Conservation (phyloP, 2,888 invertebrate species). For the Drosophila borealis region DNA sequence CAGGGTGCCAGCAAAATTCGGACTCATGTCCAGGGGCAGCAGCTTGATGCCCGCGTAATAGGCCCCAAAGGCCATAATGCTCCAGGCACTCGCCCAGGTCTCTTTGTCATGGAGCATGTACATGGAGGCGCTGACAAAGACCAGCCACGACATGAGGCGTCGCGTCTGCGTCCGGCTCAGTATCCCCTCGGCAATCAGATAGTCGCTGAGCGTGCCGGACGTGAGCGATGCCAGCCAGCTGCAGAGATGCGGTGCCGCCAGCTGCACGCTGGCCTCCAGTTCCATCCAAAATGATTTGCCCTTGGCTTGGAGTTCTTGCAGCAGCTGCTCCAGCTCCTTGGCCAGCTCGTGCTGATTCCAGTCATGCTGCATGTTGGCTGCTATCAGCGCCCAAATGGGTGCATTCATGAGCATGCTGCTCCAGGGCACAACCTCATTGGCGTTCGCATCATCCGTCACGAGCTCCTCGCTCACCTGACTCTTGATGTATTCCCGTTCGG, state of each 20-base stretch:
- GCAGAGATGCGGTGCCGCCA: constrained; percentile 86
- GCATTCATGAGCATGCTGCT: constrained; percentile 88
- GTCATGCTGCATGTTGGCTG: constrained; percentile 88
- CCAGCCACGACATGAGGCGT: constrained; percentile 87
- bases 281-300: constrained; percentile 46
- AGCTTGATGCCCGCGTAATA: constrained; percentile 89
- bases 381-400: constrained; percentile 90
- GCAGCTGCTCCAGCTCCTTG: constrained; percentile 43
- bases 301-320: constrained; percentile 31
- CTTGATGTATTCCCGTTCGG: constrained; percentile 58
- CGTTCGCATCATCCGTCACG: neutral
- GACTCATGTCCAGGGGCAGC: constrained; percentile 88
- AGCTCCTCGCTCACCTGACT: constrained; percentile 83
- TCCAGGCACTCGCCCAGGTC: constrained; percentile 34
- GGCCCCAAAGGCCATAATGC: constrained; percentile 87
- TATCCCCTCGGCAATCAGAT: constrained; percentile 85
- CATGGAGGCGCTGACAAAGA: constrained; percentile 86
- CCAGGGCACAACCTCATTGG: constrained; percentile 86
- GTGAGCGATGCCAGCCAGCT: constrained; percentile 87
- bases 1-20: constrained; percentile 88
- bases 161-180: constrained; percentile 72
- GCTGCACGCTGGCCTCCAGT: constrained; percentile 85
- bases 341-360: constrained; percentile 85
- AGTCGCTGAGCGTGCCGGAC: constrained; percentile 89
- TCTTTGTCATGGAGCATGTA: constrained; percentile 21